phyloP scores from a whole-genome alignment of 2,113 vertebrate species.

The Tragulus kanchil region DNA sequence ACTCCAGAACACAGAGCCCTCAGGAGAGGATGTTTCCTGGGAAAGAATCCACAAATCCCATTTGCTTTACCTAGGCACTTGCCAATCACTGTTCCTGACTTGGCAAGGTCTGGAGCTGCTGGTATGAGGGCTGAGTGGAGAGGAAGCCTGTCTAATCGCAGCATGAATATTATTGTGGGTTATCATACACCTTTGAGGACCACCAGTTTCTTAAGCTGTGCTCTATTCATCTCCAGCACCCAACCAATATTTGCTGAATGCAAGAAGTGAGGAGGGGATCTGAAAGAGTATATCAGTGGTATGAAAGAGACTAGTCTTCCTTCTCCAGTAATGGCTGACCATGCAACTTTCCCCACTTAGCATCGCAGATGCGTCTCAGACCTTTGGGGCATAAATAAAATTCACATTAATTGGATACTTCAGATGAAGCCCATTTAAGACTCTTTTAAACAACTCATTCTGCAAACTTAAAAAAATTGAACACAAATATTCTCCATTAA shows the following conservation, averaged over 20 bases:
- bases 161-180: not conserved
- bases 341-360: not conserved
- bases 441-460: not conserved
- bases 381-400: not conserved
- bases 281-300: not conserved
- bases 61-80: not conserved
- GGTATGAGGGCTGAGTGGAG: not conserved
- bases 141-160: not conserved
- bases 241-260: not conserved
- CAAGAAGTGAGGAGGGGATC: not conserved
- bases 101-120: not conserved
- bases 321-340: not conserved
- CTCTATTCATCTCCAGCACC: not conserved
- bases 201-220: not conserved
- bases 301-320: not conserved
- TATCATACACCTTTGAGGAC: not conserved
- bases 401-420: not conserved
- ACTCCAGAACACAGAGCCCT: slow-evolving; percentile 31
- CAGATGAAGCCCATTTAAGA: not conserved
- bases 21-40: slow-evolving; percentile 9
- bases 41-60: slow-evolving; percentile 55
- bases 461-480: not conserved
- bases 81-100: not conserved
- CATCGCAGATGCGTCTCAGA: not conserved
- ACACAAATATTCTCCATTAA: not conserved